Evolutionary conservation across 2,797 vertebrate genomes (phyloP).

Genomic region (Acrossocheilus fasciatus): DNA sequence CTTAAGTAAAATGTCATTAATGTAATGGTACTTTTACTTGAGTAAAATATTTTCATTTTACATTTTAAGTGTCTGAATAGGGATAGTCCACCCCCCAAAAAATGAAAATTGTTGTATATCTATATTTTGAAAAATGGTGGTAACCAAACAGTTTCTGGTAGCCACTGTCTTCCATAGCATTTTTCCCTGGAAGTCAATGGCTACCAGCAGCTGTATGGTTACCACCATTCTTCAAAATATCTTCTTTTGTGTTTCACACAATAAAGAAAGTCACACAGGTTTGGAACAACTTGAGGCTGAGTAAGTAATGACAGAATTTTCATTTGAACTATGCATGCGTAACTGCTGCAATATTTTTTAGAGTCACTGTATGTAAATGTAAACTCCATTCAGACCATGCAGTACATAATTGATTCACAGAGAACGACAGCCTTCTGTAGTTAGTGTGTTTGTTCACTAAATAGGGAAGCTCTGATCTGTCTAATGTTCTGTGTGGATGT

Average conservation of each 20-base stretch:
- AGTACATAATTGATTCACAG: not conserved
- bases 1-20: too few species aligned
- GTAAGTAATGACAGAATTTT: not conserved
- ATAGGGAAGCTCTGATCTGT: slow-evolving; percentile 10
- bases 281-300: too few species aligned
- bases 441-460: not conserved
- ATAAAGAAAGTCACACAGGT: too few species aligned
- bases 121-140: not conserved
- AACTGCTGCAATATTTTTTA: not conserved
- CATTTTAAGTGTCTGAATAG: not conserved
- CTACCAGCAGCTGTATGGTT: not conserved
- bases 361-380: not conserved
- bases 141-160: not conserved
- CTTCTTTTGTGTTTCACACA: too few species aligned
- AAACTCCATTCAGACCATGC: not conserved
- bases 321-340: not conserved
- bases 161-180: not conserved
- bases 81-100: not conserved
- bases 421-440: not conserved
- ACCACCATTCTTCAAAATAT: too few species aligned
- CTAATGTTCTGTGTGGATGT: slow-evolving; percentile 9
- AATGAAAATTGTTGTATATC: not conserved
- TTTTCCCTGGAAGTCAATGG: not conserved
- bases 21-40: not conserved
- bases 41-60: too few species aligned